phyloP scores from a whole-genome alignment of 92 coral and sea anemone species.

The Plumapathes pennacea region DNA sequence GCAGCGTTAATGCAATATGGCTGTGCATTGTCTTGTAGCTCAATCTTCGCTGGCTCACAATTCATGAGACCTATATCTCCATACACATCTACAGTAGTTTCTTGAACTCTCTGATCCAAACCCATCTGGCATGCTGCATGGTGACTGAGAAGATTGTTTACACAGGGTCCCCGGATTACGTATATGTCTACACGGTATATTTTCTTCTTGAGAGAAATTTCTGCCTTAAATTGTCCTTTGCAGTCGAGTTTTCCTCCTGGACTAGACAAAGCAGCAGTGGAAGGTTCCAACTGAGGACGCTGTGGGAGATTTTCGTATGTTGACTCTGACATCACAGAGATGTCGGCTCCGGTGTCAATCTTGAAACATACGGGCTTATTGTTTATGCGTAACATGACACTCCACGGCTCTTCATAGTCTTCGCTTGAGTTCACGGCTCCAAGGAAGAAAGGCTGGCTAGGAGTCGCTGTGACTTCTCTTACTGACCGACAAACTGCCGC shows the following conservation, averaged over 20 bases:
- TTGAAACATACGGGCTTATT: constrained; percentile 20
- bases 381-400: constrained; percentile 32
- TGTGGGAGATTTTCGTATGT: constrained; percentile 25
- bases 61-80: constrained; percentile 27
- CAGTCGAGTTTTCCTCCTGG: constrained; percentile 32
- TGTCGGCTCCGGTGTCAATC: constrained; percentile 49
- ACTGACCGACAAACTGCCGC: constrained; percentile 45
- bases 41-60: constrained; percentile 31
- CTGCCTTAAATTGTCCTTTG: constrained; percentile 9
- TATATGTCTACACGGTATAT: constrained; percentile 4
- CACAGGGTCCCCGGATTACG: constrained; percentile 9
- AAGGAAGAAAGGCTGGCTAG: constrained; percentile 26
- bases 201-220: not conserved
- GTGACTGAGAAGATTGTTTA: constrained; percentile 26
- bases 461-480: constrained; percentile 25
- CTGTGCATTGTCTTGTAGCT: constrained; percentile 27
- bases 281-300: constrained; percentile 22
- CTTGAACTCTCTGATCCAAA: constrained; percentile 9
- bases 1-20: constrained; percentile 38
- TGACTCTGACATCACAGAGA: constrained; percentile 31
- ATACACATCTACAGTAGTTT: not conserved
- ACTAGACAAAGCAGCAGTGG: constrained; percentile 12
- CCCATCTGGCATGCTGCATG: constrained; percentile 26
- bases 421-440: constrained; percentile 25
- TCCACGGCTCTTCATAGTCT: constrained; percentile 31